Conservation (phyloP, 2,797 vertebrate genomes). For the Parauchenoglanis punctatus region DNA sequence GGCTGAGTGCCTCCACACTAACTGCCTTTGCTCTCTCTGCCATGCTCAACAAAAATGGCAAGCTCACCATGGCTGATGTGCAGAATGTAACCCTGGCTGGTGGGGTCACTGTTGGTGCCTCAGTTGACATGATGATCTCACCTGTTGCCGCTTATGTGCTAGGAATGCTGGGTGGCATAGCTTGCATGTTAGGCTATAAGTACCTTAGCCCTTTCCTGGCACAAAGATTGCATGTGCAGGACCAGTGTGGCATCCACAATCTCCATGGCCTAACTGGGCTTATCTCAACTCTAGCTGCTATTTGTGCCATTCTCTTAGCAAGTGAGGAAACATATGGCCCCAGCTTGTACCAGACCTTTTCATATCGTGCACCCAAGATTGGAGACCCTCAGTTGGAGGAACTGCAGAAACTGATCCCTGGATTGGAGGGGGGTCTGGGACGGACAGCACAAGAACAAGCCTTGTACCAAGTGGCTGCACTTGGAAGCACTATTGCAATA, state of each 20-base stretch:
- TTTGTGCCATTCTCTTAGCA: constrained; percentile 70
- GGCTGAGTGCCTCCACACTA: constrained; percentile 77
- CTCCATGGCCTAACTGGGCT: constrained; percentile 82
- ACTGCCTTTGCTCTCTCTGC: constrained; percentile 80
- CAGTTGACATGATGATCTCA: constrained; percentile 81
- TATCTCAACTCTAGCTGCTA: constrained; percentile 75
- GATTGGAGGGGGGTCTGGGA: constrained; percentile 56
- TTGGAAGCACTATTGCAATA: constrained; percentile 68
- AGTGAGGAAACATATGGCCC: constrained; percentile 67
- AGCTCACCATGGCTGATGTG: constrained; percentile 79
- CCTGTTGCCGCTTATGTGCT: constrained; percentile 75
- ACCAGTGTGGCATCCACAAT: constrained; percentile 87
- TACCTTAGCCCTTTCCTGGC: constrained; percentile 79
- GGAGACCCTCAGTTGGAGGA: constrained; percentile 69
- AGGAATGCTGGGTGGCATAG: constrained; percentile 75
- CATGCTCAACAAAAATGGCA: constrained; percentile 77
- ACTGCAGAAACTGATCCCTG: constrained; percentile 61
- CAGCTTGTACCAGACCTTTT: constrained; percentile 71
- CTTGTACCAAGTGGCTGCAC: constrained; percentile 74
- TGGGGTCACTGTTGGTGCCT: constrained; percentile 78
- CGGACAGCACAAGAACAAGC: constrained; percentile 70
- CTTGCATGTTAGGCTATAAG: constrained; percentile 82
- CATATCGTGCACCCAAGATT: constrained; percentile 65
- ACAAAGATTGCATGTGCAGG: constrained; percentile 69
- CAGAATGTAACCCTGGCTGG: constrained; percentile 86